Conservation (phyloP, 2,888 invertebrate genomes). For the Lissonota sp. region DNA sequence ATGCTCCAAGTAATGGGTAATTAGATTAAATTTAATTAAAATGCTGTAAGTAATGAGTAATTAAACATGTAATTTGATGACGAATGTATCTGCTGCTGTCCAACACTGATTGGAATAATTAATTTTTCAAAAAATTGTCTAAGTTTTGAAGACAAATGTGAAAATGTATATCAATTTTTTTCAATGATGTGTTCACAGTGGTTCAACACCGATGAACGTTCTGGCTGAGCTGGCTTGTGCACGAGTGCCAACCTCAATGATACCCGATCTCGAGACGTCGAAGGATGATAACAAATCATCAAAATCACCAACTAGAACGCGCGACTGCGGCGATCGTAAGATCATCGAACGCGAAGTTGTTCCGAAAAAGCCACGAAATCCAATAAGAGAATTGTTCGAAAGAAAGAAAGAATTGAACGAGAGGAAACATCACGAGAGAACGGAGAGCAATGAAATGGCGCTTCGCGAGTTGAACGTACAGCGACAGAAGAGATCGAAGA, state of each 20-base stretch:
- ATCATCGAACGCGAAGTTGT: constrained; percentile 54
- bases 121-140: not conserved
- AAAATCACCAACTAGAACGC: constrained; percentile 40
- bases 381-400: constrained; percentile 81
- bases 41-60: no score
- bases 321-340: constrained; percentile 53
- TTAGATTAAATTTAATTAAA: no score
- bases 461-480: constrained; percentile 68
- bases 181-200: constrained; percentile 71
- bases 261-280: constrained; percentile 52
- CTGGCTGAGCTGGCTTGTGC: constrained; percentile 82
- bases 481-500: constrained; percentile 76
- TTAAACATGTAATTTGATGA: no score
- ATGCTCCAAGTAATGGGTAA: no score
- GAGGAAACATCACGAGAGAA: constrained; percentile 75
- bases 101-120: no score
- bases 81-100: no score
- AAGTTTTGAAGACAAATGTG: not conserved
- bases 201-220: constrained; percentile 82
- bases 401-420: constrained; percentile 80
- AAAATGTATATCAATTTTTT: not conserved
- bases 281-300: constrained; percentile 56
- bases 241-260: constrained; percentile 79
- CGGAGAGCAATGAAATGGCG: constrained; percentile 65
- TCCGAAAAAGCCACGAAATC: constrained; percentile 77